These are phyloP conservation scores for Hirundichthys speculiger DNA, from an alignment of 2,113 vertebrate genomes.

Conservation along the genomic window DNA sequence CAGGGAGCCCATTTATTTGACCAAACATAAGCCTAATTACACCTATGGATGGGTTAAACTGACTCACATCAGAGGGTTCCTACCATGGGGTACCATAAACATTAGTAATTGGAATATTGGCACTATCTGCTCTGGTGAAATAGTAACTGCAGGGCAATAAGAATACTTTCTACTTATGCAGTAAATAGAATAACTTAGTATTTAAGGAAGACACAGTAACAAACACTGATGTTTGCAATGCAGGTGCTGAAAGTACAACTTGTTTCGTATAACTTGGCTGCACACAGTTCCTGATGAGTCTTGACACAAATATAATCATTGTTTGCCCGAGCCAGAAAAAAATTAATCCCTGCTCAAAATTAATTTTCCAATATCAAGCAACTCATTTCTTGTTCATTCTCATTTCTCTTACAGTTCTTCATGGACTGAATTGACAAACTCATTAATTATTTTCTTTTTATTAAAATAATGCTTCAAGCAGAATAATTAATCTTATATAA, in stretches of 20 bases:
- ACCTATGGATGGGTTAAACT: slow-evolving; percentile 29
- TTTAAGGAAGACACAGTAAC: background rate
- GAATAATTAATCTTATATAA: too few relatives aligned
- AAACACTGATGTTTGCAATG: slow-evolving; percentile 16
- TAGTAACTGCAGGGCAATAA: background rate
- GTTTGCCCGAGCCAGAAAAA: slow-evolving; percentile 36
- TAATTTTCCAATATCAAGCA: slow-evolving; percentile 16
- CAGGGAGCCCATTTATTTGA: slow-evolving; percentile 68
- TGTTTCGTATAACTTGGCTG: slow-evolving; percentile 3
- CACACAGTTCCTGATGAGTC: slow-evolving; percentile 43
- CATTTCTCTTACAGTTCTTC: background rate
- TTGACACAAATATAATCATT: slow-evolving; percentile 45
- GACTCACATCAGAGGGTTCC: slow-evolving; percentile 23
- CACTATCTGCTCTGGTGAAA: background rate
- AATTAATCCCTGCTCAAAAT: background rate
- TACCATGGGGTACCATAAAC: slow-evolving; percentile 19
- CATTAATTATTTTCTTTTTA: background rate
- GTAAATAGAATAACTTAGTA: background rate
- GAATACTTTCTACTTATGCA: background rate
- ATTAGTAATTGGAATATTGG: slow-evolving; percentile 17
- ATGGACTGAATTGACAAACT: background rate
- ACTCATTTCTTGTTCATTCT: slow-evolving; percentile 20
- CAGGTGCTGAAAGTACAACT: background rate
- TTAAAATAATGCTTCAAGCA: background rate
- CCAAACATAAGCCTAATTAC: slow-evolving; percentile 54